phyloP scores from a whole-genome alignment of 2,888 invertebrate genomes.

The Cerastis leucographa region DNA sequence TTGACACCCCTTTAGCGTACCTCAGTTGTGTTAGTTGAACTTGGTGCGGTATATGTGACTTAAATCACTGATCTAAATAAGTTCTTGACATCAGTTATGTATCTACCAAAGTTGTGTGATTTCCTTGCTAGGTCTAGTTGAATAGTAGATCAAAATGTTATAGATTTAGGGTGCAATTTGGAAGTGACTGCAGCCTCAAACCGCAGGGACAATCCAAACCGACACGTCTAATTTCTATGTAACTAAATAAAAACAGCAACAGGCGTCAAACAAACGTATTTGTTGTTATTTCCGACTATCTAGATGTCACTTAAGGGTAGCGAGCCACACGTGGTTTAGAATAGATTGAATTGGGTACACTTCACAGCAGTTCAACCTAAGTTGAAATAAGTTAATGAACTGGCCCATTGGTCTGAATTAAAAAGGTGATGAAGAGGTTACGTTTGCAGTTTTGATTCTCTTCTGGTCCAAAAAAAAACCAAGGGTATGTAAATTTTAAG shows the following conservation, averaged over 20 bases:
- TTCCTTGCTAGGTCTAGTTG: neutral
- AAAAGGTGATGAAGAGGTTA: neutral
- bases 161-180: neutral
- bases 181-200: neutral
- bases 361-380: neutral
- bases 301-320: neutral
- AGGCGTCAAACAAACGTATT: neutral
- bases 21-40: constrained; percentile 35
- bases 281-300: neutral
- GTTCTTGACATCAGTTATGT: constrained; percentile 18
- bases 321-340: neutral
- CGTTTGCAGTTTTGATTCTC: neutral
- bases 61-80: constrained; percentile 33
- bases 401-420: neutral
- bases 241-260: neutral
- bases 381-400: neutral
- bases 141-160: neutral
- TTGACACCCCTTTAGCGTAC: constrained; percentile 41
- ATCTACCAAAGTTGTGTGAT: neutral
- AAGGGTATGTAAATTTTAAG: neutral
- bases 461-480: neutral
- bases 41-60: constrained; percentile 17
- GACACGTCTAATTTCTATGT: neutral
- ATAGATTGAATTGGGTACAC: neutral
- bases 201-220: neutral